A percentile compares a stretch with the other conserved stretches of the same genome.
phyloP scores from a whole-genome alignment of 2,888 invertebrate genomes.

The Acronicta alni region DNA sequence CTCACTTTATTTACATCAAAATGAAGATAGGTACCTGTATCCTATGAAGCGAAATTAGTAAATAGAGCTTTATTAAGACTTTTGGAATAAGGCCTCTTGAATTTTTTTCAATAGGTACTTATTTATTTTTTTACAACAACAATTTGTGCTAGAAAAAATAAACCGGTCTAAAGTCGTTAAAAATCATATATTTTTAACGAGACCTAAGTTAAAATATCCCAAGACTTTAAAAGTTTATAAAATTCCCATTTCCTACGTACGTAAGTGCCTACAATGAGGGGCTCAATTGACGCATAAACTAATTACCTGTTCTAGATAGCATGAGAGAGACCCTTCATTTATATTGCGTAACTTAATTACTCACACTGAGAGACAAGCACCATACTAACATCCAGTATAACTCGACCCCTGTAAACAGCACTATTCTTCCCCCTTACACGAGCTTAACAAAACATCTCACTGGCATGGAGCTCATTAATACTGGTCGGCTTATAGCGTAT shows the following conservation, averaged over 20 bases:
- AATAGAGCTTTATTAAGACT: too few species aligned
- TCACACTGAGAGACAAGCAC: slow-evolving; percentile 77
- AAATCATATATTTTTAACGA: too few species aligned
- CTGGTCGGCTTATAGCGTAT: slow-evolving; percentile 68
- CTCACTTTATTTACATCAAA: too few species aligned
- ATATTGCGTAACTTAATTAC: slow-evolving; percentile 85
- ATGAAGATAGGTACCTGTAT: too few species aligned
- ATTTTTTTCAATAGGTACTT: too few species aligned
- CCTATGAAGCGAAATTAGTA: too few species aligned
- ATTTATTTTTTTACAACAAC: too few species aligned
- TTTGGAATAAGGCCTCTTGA: too few species aligned
- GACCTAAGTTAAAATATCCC: not conserved
- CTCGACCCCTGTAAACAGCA: slow-evolving; percentile 51
- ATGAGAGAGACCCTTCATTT: slow-evolving; percentile 82
- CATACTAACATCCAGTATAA: slow-evolving; percentile 63
- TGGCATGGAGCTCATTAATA: slow-evolving; percentile 64
- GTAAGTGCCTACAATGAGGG: slow-evolving; percentile 41
- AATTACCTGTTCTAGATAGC: slow-evolving; percentile 83
- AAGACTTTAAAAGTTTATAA: slow-evolving; percentile 13
- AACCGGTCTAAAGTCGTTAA: too few species aligned
- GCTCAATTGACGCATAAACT: slow-evolving; percentile 71
- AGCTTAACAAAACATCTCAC: slow-evolving; percentile 58
- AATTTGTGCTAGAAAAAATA: too few species aligned
- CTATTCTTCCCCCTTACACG: slow-evolving; percentile 36
- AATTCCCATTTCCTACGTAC: slow-evolving; percentile 40